Evolutionary conservation across 2,888 invertebrate genomes (phyloP).

Genomic region (Hydrotaea cyrtoneurina): DNA sequence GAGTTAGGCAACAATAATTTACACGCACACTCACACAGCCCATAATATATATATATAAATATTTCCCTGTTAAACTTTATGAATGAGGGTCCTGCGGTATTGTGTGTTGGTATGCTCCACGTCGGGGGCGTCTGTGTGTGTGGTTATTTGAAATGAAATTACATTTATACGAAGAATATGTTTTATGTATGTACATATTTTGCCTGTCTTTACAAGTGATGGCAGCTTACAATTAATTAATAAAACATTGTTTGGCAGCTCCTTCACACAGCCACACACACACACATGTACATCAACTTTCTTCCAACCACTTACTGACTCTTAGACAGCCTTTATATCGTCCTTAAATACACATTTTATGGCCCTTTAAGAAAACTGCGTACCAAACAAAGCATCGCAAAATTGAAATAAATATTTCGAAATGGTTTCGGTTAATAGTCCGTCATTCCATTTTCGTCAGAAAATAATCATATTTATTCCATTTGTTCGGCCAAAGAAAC

Average conservation of each 20-base stretch:
- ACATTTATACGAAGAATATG: not conserved
- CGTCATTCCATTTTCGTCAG: not conserved
- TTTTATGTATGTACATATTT: no score
- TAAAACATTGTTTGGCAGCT: not conserved
- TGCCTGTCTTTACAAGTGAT: no score
- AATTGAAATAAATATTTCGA: not conserved
- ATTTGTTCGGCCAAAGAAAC: no score
- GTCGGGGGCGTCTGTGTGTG: no score
- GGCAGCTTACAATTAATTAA: not conserved
- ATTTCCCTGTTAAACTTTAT: not conserved
- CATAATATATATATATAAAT: not conserved
- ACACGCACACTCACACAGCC: not conserved
- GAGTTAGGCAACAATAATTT: constrained; percentile 28
- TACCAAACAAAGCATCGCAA: not conserved
- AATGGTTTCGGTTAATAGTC: constrained; percentile 3
- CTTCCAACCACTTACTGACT: not conserved
- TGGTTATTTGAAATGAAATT: not conserved
- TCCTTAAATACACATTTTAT: constrained; percentile 1
- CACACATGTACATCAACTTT: not conserved
- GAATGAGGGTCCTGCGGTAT: not conserved
- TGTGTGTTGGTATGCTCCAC: not conserved
- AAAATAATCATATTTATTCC: constrained; percentile 1
- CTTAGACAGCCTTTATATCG: not conserved
- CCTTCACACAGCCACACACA: not conserved
- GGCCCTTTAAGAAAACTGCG: not conserved